Evolutionary conservation across 2,888 invertebrate species (phyloP).

Genomic region (Stenolophus ochropezus): DNA sequence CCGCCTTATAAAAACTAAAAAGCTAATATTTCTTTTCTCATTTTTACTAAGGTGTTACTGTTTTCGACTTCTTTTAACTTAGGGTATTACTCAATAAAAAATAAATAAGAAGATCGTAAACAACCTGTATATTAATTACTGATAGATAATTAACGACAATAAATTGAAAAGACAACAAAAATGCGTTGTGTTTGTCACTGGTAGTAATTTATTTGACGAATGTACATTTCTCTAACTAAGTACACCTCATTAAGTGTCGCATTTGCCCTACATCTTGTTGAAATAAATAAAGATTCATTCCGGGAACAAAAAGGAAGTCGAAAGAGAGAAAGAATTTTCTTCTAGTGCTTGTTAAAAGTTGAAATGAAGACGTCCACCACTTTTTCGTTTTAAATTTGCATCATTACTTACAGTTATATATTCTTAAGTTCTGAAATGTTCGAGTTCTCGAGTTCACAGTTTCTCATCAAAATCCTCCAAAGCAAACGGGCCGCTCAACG

Average conservation of each 20-base stretch:
- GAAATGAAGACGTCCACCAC: slow-evolving; percentile 46
- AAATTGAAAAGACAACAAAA: no score
- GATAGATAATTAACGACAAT: no score
- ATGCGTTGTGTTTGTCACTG: no score
- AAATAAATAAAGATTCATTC: neutral
- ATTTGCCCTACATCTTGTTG: neutral
- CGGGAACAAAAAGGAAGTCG: neutral
- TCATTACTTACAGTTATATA: slow-evolving; percentile 42
- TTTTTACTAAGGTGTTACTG: no score
- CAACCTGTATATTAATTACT: no score
- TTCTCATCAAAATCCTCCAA: slow-evolving; percentile 56
- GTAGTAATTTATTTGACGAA: no score
- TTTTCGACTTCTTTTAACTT: no score
- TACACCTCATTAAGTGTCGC: neutral
- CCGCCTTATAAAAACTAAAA: no score
- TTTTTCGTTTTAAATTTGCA: slow-evolving; percentile 52
- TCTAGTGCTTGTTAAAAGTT: slow-evolving; percentile 44
- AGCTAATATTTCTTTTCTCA: no score
- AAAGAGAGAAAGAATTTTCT: slow-evolving; percentile 1
- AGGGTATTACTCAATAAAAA: no score
- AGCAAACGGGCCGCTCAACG: neutral
- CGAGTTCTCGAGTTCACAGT: slow-evolving; percentile 54
- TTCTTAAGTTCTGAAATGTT: slow-evolving; percentile 34
- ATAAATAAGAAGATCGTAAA: no score
- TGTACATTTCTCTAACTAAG: no score